phyloP scores from a whole-genome alignment of 2,797 vertebrate species.

The Brachyrhaphis roseni region DNA sequence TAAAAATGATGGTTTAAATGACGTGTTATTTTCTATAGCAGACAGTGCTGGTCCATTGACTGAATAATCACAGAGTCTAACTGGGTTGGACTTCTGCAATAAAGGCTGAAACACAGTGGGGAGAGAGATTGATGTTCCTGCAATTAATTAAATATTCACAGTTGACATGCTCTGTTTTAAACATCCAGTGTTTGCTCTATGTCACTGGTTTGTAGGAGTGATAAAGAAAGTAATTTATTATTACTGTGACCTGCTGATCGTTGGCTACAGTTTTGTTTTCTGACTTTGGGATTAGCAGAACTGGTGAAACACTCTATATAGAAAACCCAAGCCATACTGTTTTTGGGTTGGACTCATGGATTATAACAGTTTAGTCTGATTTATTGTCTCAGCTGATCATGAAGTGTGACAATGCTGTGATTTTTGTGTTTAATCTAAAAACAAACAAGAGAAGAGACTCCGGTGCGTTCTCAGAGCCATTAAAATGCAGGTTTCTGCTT shows the following conservation, averaged over 20 bases:
- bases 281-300: constrained; percentile 14
- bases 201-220: background rate
- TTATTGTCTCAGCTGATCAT: constrained; percentile 13
- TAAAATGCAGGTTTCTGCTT: constrained; percentile 10
- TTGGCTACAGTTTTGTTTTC: constrained; percentile 6
- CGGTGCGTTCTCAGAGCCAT: background rate
- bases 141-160: background rate
- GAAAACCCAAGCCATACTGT: constrained; percentile 9
- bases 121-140: background rate
- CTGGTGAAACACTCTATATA: background rate
- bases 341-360: background rate
- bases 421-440: constrained; percentile 22
- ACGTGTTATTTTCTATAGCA: no score
- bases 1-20: background rate
- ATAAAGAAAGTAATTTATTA: background rate
- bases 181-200: constrained; percentile 1
- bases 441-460: background rate
- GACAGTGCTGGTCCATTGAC: background rate
- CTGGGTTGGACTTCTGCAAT: background rate
- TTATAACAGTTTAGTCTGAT: background rate
- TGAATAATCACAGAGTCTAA: background rate
- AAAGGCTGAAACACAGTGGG: constrained; percentile 8
- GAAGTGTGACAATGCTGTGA: constrained; percentile 9
- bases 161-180: background rate
- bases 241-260: constrained; percentile 29